A percentile compares a stretch with the other conserved stretches of the same genome.
phyloP scores from a whole-genome alignment of 2,888 invertebrate genomes.

The Arrhopalites spinosus region DNA sequence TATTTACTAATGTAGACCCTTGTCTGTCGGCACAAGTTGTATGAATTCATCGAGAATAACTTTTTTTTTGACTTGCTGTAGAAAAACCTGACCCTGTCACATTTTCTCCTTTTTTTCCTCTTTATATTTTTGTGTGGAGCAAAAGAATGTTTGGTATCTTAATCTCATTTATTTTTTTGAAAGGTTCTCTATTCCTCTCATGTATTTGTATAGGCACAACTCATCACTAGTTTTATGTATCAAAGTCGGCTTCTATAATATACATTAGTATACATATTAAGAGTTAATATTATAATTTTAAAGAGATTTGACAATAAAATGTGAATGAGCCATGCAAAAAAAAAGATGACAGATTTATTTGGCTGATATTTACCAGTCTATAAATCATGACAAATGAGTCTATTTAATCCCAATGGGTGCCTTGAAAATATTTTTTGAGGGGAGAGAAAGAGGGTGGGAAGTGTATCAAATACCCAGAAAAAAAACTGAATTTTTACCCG shows the following conservation, averaged over 20 bases:
- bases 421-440: not conserved
- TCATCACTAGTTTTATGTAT: no score
- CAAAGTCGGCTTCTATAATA: no score
- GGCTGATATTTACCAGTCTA: slow-evolving; percentile 25
- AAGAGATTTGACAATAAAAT: not conserved
- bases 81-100: not conserved
- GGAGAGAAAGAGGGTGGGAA: not conserved
- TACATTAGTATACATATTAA: no score
- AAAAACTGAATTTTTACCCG: no score
- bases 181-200: not conserved
- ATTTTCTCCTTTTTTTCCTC: not conserved
- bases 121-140: not conserved
- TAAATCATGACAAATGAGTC: slow-evolving; percentile 14
- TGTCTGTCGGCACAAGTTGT: no score
- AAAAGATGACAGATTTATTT: slow-evolving; percentile 24
- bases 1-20: no score
- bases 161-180: not conserved
- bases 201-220: no score
- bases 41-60: not conserved
- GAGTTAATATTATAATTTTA: not conserved
- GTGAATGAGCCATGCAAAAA: slow-evolving; percentile 1
- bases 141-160: not conserved
- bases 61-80: not conserved
- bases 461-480: no score
- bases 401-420: not conserved